A percentile compares a stretch with the other conserved stretches of the same genome.
Evolutionary conservation across 2,888 invertebrate species (phyloP).

Genomic region (Pachliopta kotzebuea): DNA sequence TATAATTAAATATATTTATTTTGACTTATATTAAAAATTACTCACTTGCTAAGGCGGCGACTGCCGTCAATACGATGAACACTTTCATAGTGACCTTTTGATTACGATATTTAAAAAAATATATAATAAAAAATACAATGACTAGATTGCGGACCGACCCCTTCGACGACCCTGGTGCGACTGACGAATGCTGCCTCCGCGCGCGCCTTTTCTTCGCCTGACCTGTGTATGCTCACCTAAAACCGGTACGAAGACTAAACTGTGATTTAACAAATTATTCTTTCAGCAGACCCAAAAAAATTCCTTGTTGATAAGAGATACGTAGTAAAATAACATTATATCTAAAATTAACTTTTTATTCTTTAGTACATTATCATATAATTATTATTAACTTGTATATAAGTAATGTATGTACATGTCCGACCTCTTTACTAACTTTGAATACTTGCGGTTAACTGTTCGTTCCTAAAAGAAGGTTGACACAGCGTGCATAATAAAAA

Average conservation of each 20-base stretch:
- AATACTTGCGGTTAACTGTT: constrained; percentile 46
- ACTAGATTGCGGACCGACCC: constrained; percentile 75
- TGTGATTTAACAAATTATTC: constrained; percentile 66
- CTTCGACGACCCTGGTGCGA: constrained; percentile 69
- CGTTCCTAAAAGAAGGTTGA: constrained; percentile 41
- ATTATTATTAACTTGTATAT: background rate
- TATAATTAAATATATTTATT: background rate
- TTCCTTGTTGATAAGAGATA: constrained; percentile 39
- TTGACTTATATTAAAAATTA: constrained; percentile 33
- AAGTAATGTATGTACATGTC: constrained; percentile 28
- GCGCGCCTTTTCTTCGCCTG: constrained; percentile 75
- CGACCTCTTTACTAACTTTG: constrained; percentile 36
- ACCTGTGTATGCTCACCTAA: constrained; percentile 55
- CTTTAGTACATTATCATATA: background rate
- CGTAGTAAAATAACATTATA: background rate
- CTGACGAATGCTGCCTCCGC: constrained; percentile 62
- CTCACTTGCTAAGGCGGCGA: constrained; percentile 74
- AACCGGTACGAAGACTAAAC: constrained; percentile 72
- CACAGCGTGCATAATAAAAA: constrained; percentile 37
- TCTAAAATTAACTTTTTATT: background rate
- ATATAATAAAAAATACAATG: constrained; percentile 60
- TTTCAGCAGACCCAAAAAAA: constrained; percentile 60
- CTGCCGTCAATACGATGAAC: constrained; percentile 73
- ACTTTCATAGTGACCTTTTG: constrained; percentile 75
- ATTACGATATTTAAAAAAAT: constrained; percentile 49